These are phyloP conservation scores for Psophia crepitans DNA, from an alignment of 2,113 vertebrate genomes.

Conservation along the genomic window DNA sequence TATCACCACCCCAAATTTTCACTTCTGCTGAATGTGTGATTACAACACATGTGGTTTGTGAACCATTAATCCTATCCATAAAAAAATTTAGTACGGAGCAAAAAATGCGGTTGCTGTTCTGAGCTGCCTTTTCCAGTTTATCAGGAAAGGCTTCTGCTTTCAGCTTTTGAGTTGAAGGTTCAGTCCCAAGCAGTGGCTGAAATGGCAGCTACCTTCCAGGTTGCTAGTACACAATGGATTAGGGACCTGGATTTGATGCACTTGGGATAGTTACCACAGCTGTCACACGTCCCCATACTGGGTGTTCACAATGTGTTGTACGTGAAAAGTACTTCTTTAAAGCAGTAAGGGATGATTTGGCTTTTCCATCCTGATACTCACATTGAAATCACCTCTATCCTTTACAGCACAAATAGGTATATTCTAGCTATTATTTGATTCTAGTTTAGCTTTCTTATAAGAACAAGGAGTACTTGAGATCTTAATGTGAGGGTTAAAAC, in stretches of 20 bases:
- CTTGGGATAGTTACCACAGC: not conserved
- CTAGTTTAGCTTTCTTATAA: not conserved
- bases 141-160: not conserved
- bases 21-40: not conserved
- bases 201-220: not conserved
- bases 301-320: rapidly evolving
- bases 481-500: not conserved
- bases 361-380: not conserved
- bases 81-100: not conserved
- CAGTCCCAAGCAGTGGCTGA: not conserved
- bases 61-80: not conserved
- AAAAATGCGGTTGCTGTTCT: not conserved
- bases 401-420: not conserved
- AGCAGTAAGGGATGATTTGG: not conserved
- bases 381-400: not conserved
- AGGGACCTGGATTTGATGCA: not conserved
- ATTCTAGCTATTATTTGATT: not conserved
- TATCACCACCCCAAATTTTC: not conserved
- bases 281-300: not conserved
- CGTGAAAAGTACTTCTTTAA: not conserved
- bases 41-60: not conserved
- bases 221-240: not conserved
- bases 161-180: not conserved
- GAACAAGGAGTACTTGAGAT: not conserved
- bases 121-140: not conserved